Evolutionary conservation across 2,113 vertebrate genomes (phyloP).

Genomic region (Cisticola juncidis): DNA sequence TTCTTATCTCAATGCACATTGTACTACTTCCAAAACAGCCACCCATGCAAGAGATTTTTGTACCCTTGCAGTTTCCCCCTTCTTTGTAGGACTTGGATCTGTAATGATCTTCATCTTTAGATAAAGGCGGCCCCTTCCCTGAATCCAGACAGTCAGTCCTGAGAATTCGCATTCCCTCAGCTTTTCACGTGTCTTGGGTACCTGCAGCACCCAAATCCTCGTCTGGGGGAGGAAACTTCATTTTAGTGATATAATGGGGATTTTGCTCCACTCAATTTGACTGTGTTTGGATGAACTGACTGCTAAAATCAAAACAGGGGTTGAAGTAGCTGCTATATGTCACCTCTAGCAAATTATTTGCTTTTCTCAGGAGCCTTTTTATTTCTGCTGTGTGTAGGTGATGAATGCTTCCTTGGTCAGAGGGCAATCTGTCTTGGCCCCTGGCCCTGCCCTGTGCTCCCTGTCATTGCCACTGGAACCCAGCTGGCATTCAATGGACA

Average conservation of each 20-base stretch:
- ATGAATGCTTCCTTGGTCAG: background rate
- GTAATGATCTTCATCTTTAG: background rate
- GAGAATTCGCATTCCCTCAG: background rate
- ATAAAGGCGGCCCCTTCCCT: background rate
- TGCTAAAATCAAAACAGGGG: background rate
- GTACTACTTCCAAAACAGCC: rapidly evolving
- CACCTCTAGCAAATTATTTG: background rate
- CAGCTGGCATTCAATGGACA: background rate
- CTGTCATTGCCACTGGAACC: background rate
- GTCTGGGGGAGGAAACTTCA: background rate
- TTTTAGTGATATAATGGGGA: background rate
- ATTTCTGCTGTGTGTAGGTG: background rate
- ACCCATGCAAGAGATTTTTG: background rate
- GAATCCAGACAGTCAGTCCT: background rate
- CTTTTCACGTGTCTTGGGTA: background rate
- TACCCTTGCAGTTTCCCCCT: background rate
- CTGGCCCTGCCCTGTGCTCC: background rate
- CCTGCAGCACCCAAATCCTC: background rate
- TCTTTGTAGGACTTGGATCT: background rate
- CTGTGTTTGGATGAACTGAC: background rate
- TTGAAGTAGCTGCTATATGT: background rate
- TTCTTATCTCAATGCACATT: background rate
- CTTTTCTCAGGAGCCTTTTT: background rate
- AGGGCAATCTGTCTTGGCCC: background rate
- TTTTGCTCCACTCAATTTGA: background rate